A percentile compares a stretch with the other conserved stretches of the same genome.
Conservation (phyloP, 2,113 vertebrate genomes). For the Calidris pygmaea region DNA sequence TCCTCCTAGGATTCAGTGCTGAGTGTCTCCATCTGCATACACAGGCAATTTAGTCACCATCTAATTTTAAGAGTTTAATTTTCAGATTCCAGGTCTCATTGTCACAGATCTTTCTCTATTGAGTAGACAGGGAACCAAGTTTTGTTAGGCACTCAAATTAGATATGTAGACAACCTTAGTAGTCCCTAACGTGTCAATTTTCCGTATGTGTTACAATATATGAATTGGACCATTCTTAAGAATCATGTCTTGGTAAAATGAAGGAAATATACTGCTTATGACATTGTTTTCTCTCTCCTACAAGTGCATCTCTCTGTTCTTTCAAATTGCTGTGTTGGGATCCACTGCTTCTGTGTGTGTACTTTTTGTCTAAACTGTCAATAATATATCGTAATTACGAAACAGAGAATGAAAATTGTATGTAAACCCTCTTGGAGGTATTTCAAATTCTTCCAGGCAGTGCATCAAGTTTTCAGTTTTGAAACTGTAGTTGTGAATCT, state of each 20-base stretch:
- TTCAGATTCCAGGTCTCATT: not conserved
- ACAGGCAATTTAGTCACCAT: not conserved
- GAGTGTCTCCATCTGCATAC: not conserved
- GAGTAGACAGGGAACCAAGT: not conserved
- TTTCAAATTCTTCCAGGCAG: not conserved
- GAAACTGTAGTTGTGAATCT: not conserved
- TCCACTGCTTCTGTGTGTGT: not conserved
- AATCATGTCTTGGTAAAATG: not conserved
- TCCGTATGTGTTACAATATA: not conserved
- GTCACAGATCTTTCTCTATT: not conserved
- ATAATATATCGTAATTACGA: not conserved
- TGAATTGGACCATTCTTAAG: not conserved
- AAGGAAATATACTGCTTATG: not conserved
- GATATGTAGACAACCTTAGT: not conserved
- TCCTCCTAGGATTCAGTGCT: not conserved
- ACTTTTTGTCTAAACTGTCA: not conserved
- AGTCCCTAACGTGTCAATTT: not conserved
- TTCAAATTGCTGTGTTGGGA: not conserved
- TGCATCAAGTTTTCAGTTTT: not conserved
- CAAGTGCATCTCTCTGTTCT: accelerated
- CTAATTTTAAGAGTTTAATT: not conserved
- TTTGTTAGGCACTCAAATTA: not conserved
- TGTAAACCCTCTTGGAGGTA: not conserved
- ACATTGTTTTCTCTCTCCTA: not conserved
- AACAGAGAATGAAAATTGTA: not conserved